Base-by-base conservation (phyloP, 2,797 vertebrate species). In the Astyanax mexicanus region DNA sequence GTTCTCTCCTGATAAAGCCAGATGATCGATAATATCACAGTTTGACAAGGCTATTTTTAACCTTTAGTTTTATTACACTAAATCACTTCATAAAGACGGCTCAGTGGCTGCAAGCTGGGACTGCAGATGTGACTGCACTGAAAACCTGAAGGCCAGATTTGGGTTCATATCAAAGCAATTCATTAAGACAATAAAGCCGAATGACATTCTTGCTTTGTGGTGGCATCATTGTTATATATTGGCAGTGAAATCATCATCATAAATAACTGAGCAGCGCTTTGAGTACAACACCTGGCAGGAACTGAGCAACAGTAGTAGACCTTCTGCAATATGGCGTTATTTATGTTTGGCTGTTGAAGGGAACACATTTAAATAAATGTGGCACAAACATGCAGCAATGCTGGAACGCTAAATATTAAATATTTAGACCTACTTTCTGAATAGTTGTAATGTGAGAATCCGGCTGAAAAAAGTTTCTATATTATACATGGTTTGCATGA, bases 11-110 rank as follows among this genome's bases (percentile, higher is more conserved):
- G 58, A 75, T 72, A 78, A 78, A 25, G 23, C 74, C 67, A 58
- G 38, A 77, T 69, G 37, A 57, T 74, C 15, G 37, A 76, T 76
- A 61, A 76, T 51, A 76, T 74, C 65, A 61, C 57, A 77, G 19
- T 62, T 52, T 45, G 27, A 68, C 60, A 21, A 38, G 25, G 35
- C 68, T 42, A 74, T 65, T 37, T 64, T 57, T 57, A 75, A 37
- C 27, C 65, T 71, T 70, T 29, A 75, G 52, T 27, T 44, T 69
- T 45, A 67, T 54, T 72, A 72, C 21, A 81, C 15, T 54, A 54
- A 68, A 71, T 47, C 40, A 78, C 7, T 51, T 64, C 15, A 17
- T 66, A 80, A 45, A 52, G 64, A 66, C 60, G 52, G 40, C 54
- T 55, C 8, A 25, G 35, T 17, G 23, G 37, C 51, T 58, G 15